Percentiles rank a stretch among this genome's conserved stretches.
Conservation (phyloP, 1,140 invertebrate genomes). For the Trachelipus rathkii region DNA sequence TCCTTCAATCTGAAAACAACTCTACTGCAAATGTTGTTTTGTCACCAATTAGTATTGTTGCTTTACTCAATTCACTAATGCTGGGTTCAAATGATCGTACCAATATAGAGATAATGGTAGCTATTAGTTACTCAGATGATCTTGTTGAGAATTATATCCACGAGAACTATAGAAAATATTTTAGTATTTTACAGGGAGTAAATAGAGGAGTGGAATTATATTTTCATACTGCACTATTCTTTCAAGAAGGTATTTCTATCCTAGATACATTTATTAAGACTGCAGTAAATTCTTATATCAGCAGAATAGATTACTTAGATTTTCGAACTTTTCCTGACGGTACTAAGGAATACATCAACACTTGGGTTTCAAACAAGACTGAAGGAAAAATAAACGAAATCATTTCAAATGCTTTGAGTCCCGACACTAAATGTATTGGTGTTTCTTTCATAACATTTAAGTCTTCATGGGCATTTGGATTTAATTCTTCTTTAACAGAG, state of each 20-base stretch:
- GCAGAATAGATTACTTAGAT: conserved; percentile 61
- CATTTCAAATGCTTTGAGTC: conserved; percentile 46
- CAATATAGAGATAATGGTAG: conserved; percentile 31
- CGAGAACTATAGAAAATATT: conserved; percentile 14
- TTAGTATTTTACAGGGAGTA: not conserved
- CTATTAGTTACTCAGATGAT: conserved; percentile 36
- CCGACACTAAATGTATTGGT: conserved; percentile 62
- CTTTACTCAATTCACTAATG: too few species aligned
- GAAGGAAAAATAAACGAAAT: conserved; percentile 65
- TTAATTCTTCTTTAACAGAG: conserved; percentile 57
- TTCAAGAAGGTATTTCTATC: conserved; percentile 22
- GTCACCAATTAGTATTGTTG: too few species aligned
- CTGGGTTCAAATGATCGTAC: too few species aligned
- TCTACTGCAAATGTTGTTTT: too few species aligned
- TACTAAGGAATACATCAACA: conserved; percentile 61
- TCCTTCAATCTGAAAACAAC: too few species aligned
- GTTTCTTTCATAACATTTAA: conserved; percentile 84
- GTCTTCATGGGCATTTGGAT: conserved; percentile 69
- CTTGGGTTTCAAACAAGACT: conserved; percentile 67
- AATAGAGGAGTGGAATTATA: conserved; percentile 24
- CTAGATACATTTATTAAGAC: conserved; percentile 18
- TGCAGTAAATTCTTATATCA: conserved; percentile 56
- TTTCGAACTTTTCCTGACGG: conserved; percentile 55
- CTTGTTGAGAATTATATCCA: conserved; percentile 28
- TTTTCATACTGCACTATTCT: conserved; percentile 34